Conservation (phyloP, 2,797 vertebrate genomes). For the Cossypha niveicapilla region DNA sequence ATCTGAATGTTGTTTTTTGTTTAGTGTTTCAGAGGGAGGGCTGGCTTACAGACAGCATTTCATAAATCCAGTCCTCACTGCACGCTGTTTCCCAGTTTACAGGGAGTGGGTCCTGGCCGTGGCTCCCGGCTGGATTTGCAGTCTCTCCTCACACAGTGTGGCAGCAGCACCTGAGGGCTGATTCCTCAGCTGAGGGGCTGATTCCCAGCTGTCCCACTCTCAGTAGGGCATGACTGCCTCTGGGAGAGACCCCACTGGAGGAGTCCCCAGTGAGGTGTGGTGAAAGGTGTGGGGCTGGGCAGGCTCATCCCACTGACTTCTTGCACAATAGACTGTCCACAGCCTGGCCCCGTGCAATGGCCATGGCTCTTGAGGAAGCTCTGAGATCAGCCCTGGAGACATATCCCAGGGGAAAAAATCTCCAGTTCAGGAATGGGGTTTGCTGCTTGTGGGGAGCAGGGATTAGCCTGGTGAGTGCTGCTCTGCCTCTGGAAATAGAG, state of each 20-base stretch:
- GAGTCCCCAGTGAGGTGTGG: rapidly evolving
- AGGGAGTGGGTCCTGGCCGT: slow-evolving; percentile 61
- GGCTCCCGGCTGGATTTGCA: slow-evolving; percentile 49
- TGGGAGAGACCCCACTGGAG: background rate
- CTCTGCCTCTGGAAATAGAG: background rate
- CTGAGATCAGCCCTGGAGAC: background rate
- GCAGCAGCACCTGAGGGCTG: background rate
- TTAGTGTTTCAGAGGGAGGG: slow-evolving; percentile 69
- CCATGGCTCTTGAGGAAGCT: background rate
- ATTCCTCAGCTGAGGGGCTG: background rate
- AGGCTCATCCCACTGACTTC: background rate
- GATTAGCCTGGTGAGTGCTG: background rate
- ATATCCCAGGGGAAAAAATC: rapidly evolving
- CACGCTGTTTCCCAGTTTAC: slow-evolving; percentile 53
- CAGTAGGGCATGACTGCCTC: background rate
- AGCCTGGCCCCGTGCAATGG: rapidly evolving
- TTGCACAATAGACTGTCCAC: background rate
- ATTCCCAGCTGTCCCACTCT: background rate
- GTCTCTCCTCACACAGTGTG: background rate
- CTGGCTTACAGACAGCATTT: slow-evolving; percentile 66
- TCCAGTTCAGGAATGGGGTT: background rate
- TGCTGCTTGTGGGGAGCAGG: background rate
- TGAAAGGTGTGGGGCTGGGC: background rate
- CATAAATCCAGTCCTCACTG: slow-evolving; percentile 51
- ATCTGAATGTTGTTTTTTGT: slow-evolving; percentile 74